Conservation (phyloP, 1,140 invertebrate genomes). For the Aporrectodea caliginosa region DNA sequence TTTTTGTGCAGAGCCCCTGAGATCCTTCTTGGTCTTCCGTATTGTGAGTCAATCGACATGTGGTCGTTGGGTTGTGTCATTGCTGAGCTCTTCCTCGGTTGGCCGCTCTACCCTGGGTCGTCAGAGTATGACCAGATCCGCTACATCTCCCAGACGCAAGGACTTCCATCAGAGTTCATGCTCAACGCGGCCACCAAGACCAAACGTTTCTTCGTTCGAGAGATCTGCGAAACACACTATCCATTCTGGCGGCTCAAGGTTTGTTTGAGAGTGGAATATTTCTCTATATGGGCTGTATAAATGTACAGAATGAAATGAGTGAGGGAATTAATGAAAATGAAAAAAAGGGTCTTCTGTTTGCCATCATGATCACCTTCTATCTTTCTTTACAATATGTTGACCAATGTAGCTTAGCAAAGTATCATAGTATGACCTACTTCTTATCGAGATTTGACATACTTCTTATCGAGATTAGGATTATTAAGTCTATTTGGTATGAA, state of each 20-base stretch:
- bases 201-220: slow-evolving; percentile 91
- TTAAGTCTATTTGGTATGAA: too few species aligned
- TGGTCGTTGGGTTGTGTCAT: slow-evolving; percentile 99
- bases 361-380: too few species aligned
- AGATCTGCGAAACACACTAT: slow-evolving; percentile 92
- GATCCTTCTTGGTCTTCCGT: slow-evolving; percentile 94
- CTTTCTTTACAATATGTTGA: too few species aligned
- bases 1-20: slow-evolving; percentile 77
- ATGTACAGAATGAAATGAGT: too few species aligned
- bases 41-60: slow-evolving; percentile 99
- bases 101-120: slow-evolving; percentile 98
- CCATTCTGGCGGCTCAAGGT: slow-evolving; percentile 94
- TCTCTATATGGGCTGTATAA: too few species aligned
- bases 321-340: too few species aligned
- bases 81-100: slow-evolving; percentile 97
- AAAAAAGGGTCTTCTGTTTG: too few species aligned
- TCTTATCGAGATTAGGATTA: too few species aligned
- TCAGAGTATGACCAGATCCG: slow-evolving; percentile 99
- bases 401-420: too few species aligned
- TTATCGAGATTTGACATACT: too few species aligned
- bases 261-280: too few species aligned
- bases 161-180: slow-evolving; percentile 95
- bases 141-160: slow-evolving; percentile 85
- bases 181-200: slow-evolving; percentile 98
- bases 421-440: too few species aligned